phyloP scores from a whole-genome alignment of 2,797 vertebrate genomes.

The Cyclopterus lumpus region DNA sequence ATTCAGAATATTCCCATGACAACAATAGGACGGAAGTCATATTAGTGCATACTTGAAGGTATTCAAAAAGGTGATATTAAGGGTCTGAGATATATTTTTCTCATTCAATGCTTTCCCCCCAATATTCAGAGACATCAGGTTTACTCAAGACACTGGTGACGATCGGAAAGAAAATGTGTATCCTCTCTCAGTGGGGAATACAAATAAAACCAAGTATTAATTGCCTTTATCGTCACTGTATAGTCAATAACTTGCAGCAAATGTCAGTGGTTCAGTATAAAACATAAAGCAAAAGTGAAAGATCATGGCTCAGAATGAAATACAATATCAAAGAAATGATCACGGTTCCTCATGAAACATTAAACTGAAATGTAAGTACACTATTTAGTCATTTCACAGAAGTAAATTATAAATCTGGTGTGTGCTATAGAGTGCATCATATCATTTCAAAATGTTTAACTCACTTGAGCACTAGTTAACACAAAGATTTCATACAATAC shows the following conservation, averaged over 20 bases:
- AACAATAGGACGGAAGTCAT: conserved; percentile 67
- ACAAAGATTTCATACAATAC: conserved; percentile 67
- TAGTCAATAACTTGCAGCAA: conserved; percentile 31
- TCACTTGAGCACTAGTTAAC: conserved; percentile 54
- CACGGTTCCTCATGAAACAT: conserved; percentile 57
- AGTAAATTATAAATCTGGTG: conserved; percentile 45
- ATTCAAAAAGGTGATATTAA: conserved; percentile 51
- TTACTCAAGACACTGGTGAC: conserved; percentile 47
- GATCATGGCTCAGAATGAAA: conserved; percentile 74
- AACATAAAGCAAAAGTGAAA: conserved; percentile 54
- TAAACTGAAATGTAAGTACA: conserved; percentile 58
- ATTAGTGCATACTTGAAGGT: conserved; percentile 76
- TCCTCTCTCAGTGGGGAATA: conserved; percentile 46
- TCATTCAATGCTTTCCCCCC: conserved; percentile 39
- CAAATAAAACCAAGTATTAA: conserved; percentile 36
- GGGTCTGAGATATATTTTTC: conserved; percentile 60
- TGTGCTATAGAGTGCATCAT: conserved; percentile 53
- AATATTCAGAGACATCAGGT: conserved; percentile 52
- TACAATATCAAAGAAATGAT: conserved; percentile 53
- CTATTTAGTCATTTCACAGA: conserved; percentile 53
- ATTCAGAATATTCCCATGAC: conserved; percentile 73
- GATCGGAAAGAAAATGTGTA: conserved; percentile 37
- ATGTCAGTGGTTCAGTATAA: conserved; percentile 58
- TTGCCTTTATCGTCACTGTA: conserved; percentile 25
- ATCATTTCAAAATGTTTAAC: conserved; percentile 46